Conservation (phyloP, 2,888 invertebrate genomes). For the Caradrina clavipalpis region DNA sequence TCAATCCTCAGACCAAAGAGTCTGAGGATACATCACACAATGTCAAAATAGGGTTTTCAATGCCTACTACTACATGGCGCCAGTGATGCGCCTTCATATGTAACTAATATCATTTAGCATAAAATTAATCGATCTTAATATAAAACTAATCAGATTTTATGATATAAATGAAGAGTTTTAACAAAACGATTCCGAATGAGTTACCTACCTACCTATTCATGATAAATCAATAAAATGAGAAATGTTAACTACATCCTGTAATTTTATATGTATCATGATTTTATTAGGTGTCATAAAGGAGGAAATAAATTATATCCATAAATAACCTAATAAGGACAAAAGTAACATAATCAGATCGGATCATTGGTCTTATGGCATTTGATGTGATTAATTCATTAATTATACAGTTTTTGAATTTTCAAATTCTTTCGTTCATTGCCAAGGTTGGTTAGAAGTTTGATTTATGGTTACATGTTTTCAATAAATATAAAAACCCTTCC, state of each 20-base stretch:
- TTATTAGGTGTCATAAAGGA: conserved; percentile 36
- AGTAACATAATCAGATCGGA: conserved; percentile 17
- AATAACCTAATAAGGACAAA: neutral
- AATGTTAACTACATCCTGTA: conserved; percentile 31
- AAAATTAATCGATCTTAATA: conserved; percentile 32
- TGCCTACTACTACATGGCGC: too few species aligned
- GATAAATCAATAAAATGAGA: conserved; percentile 33
- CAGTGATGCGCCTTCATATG: too few species aligned
- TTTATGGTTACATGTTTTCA: conserved; percentile 1
- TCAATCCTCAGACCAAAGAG: too few species aligned
- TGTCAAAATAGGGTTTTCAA: too few species aligned
- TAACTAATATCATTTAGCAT: conserved; percentile 3
- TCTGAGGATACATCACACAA: too few species aligned
- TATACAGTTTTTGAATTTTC: neutral
- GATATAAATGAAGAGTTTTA: conserved; percentile 26
- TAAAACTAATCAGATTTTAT: conserved; percentile 23
- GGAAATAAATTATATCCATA: conserved; percentile 24
- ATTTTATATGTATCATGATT: conserved; percentile 29
- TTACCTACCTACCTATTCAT: neutral
- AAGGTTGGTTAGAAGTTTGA: neutral
- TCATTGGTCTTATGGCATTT: conserved; percentile 1
- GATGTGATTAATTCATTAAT: conserved; percentile 1
- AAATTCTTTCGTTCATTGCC: neutral
- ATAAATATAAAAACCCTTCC: neutral
- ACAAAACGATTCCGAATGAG: conserved; percentile 32